Conservation (phyloP, 2,888 invertebrate genomes). For the Sphinx pinastri region DNA sequence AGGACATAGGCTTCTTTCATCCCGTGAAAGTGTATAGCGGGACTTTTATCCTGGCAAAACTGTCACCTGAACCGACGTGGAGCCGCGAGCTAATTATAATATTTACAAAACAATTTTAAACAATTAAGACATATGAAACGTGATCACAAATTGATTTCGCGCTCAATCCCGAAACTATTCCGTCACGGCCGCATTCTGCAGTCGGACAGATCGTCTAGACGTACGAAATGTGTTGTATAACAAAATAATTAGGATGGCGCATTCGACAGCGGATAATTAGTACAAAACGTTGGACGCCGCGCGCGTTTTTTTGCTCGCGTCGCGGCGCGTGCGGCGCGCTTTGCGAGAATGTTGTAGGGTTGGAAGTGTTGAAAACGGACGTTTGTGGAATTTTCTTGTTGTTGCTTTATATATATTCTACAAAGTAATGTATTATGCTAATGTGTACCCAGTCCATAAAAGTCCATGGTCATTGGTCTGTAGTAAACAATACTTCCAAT, state of each 20-base stretch:
- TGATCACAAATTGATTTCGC: background rate
- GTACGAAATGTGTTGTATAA: slow-evolving; percentile 38
- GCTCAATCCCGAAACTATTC: background rate
- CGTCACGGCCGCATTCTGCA: slow-evolving; percentile 1
- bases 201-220: slow-evolving; percentile 40
- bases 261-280: slow-evolving; percentile 60
- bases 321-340: slow-evolving; percentile 3
- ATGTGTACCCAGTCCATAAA: too few relatives aligned
- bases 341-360: slow-evolving; percentile 1
- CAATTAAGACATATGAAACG: too few relatives aligned
- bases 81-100: too few relatives aligned
- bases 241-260: slow-evolving; percentile 51
- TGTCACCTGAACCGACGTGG: too few relatives aligned
- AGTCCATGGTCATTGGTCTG: too few relatives aligned
- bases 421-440: too few relatives aligned
- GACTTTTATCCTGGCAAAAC: too few relatives aligned
- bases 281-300: slow-evolving; percentile 25
- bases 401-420: too few relatives aligned
- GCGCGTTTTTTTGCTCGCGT: background rate
- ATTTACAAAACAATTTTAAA: too few relatives aligned
- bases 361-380: background rate
- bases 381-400: background rate
- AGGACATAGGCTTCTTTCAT: too few relatives aligned
- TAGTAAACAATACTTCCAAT: too few relatives aligned
- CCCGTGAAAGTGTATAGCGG: too few relatives aligned